Conservation (phyloP, 2,888 invertebrate genomes). For the Shargacucullia verbasci region DNA sequence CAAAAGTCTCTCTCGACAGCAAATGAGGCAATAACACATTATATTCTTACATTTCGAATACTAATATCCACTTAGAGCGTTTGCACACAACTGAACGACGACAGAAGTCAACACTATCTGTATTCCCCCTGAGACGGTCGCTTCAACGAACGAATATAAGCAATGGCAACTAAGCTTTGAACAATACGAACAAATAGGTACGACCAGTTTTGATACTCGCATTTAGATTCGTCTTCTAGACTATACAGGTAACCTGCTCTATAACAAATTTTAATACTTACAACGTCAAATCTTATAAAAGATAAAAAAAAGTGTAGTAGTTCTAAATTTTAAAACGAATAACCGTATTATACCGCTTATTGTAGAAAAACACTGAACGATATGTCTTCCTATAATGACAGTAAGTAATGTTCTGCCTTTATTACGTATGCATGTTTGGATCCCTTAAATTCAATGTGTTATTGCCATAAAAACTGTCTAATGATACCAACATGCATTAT, state of each 20-base stretch:
- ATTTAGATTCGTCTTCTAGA: conserved; percentile 6
- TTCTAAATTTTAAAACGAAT: too few species aligned
- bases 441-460: conserved; percentile 36
- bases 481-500: too few species aligned
- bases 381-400: conserved; percentile 2
- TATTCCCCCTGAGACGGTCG: conserved; percentile 51
- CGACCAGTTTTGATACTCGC: conserved; percentile 32
- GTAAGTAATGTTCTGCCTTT: conserved; percentile 14
- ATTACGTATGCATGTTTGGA: conserved; percentile 34
- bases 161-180: conserved; percentile 35
- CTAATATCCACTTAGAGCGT: conserved; percentile 24
- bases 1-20: too few species aligned
- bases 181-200: conserved; percentile 32
- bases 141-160: conserved; percentile 34
- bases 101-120: conserved; percentile 41
- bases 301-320: too few species aligned
- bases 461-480: conserved; percentile 24
- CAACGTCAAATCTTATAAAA: too few species aligned
- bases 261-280: too few species aligned
- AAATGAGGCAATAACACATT: too few species aligned
- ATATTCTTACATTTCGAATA: conserved; percentile 12
- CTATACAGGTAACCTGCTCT: too few species aligned
- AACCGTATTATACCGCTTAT: conserved; percentile 2
- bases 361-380: conserved; percentile 4
- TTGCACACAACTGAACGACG: conserved; percentile 28